Conservation (phyloP, 1,140 invertebrate genomes). For the Drosophila melanogaster region DNA sequence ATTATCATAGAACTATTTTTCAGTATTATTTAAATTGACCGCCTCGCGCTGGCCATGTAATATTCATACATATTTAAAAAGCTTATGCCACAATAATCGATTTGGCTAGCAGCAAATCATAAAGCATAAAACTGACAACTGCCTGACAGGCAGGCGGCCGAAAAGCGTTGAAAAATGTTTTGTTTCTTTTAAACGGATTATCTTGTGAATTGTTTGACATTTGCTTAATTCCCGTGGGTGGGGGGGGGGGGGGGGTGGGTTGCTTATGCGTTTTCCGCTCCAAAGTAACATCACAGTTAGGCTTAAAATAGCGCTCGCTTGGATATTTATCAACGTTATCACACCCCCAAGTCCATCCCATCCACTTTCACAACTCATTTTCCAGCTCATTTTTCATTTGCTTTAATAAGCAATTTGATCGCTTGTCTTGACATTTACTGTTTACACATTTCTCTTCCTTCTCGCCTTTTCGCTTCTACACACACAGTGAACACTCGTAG, state of each 20-base stretch:
- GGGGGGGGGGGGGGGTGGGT: too few relatives aligned
- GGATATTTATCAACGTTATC: constrained; percentile 4
- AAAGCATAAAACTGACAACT: constrained; percentile 3
- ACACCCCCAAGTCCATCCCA: not conserved
- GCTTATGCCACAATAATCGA: not conserved
- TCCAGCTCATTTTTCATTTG: constrained; percentile 22
- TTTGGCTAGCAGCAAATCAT: not conserved
- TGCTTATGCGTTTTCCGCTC: not conserved
- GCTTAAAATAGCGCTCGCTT: constrained; percentile 1
- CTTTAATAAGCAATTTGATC: constrained; percentile 59
- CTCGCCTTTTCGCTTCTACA: not conserved
- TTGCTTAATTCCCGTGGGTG: constrained; percentile 6
- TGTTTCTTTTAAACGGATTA: constrained; percentile 12
- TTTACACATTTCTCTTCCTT: constrained; percentile 15
- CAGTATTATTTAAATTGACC: not conserved
- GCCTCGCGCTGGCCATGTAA: too few relatives aligned
- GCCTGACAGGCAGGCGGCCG: constrained; percentile 2
- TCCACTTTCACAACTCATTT: not conserved
- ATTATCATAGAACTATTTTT: too few relatives aligned
- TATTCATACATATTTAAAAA: not conserved
- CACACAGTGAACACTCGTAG: constrained; percentile 19
- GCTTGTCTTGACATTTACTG: constrained; percentile 40
- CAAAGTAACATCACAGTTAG: constrained; percentile 1
- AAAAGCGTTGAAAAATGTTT: not conserved
- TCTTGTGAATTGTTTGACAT: constrained; percentile 10